phyloP scores from a whole-genome alignment of 2,113 vertebrate genomes.

The Delphinapterus leucas region DNA sequence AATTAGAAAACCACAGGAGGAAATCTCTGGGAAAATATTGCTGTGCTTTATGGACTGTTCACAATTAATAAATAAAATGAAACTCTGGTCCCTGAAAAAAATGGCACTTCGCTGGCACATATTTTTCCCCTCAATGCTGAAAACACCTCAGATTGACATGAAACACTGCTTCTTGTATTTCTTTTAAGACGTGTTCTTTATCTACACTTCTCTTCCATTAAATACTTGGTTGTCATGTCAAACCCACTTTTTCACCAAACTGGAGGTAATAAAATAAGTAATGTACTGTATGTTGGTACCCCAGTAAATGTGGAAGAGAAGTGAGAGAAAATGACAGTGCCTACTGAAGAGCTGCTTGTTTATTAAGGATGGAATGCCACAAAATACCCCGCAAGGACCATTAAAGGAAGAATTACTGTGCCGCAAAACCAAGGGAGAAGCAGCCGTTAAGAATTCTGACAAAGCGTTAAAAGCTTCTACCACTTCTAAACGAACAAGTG shows the following conservation, averaged over 20 bases:
- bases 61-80: slow-evolving; percentile 59
- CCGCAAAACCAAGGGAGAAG: background rate
- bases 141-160: slow-evolving; percentile 47
- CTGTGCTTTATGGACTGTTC: background rate
- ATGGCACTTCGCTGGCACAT: slow-evolving; percentile 8
- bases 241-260: slow-evolving; percentile 43
- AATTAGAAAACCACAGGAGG: background rate
- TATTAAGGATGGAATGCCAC: background rate
- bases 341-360: background rate
- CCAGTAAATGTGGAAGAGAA: background rate
- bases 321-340: background rate
- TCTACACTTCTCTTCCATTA: background rate
- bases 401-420: background rate
- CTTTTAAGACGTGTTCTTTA: slow-evolving; percentile 54
- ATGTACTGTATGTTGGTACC: background rate
- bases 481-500: background rate
- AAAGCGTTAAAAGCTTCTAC: background rate
- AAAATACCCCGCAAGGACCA: background rate
- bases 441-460: background rate
- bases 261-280: slow-evolving; percentile 37
- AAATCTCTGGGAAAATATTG: slow-evolving; percentile 1
- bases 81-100: background rate
- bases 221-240: background rate
- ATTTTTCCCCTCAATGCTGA: slow-evolving; percentile 16
- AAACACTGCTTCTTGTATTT: slow-evolving; percentile 14